These are phyloP conservation scores for Centroberyx gerrardi DNA, from an alignment of 2,797 vertebrate genomes.

Conservation along the genomic window DNA sequence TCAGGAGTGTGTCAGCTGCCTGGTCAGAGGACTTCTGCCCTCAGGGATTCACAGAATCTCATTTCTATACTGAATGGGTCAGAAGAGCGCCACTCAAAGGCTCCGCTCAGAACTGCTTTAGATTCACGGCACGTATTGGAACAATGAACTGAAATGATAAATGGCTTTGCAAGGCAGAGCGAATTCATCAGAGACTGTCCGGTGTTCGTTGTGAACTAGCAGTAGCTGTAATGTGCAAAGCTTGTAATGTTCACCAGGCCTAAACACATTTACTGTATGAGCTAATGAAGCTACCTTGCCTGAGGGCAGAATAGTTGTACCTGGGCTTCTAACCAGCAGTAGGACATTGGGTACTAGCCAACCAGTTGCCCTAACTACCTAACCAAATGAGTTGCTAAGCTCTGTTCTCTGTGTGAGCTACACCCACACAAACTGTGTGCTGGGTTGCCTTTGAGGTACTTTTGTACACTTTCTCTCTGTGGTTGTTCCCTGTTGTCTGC, in stretches of 20 bases:
- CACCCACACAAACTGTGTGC: constrained; percentile 55
- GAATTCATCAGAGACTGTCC: constrained; percentile 56
- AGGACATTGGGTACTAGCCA: constrained; percentile 43
- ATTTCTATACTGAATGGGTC: constrained; percentile 44
- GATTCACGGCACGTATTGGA: constrained; percentile 46
- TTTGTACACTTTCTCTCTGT: constrained; percentile 46
- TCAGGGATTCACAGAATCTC: constrained; percentile 59
- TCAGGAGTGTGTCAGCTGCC: constrained; percentile 83
- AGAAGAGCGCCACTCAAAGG: constrained; percentile 51
- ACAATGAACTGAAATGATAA: constrained; percentile 55
- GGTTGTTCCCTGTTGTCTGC: constrained; percentile 60
- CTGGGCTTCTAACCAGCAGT: constrained; percentile 41
- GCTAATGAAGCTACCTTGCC: constrained; percentile 53
- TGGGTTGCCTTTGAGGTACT: constrained; percentile 83
- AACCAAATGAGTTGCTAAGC: constrained; percentile 17
- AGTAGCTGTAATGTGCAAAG: constrained; percentile 28
- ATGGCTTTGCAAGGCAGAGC: constrained; percentile 45
- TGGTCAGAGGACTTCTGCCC: constrained; percentile 75
- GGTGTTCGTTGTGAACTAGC: constrained; percentile 34
- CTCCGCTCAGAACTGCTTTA: constrained; percentile 49
- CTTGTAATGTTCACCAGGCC: constrained; percentile 41
- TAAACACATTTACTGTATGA: constrained; percentile 39
- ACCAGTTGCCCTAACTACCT: constrained; percentile 45
- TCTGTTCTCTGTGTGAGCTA: constrained; percentile 48
- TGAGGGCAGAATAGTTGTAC: constrained; percentile 47